These are phyloP conservation scores for Cheilosia vulpina DNA, from an alignment of 2,888 invertebrate genomes.

Conservation along the genomic window DNA sequence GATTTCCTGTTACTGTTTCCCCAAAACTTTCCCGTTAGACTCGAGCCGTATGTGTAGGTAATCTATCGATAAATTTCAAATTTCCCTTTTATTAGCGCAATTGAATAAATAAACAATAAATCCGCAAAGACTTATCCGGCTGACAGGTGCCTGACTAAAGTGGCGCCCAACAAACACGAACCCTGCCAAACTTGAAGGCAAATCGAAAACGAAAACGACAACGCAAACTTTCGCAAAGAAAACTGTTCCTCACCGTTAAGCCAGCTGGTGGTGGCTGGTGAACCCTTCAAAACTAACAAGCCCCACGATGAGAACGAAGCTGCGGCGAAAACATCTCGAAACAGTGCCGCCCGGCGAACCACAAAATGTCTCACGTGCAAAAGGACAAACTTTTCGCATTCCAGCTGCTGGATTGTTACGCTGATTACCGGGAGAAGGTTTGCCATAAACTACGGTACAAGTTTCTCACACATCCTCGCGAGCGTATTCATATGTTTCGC, in stretches of 20 bases:
- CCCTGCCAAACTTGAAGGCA: constrained; percentile 48
- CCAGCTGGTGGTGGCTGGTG: constrained; percentile 40
- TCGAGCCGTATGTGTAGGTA: constrained; percentile 5
- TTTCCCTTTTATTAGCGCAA: constrained; percentile 46
- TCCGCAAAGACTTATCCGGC: constrained; percentile 34
- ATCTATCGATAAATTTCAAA: constrained; percentile 60
- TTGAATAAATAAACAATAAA: constrained; percentile 69
- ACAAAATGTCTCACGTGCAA: constrained; percentile 63
- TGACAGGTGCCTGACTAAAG: constrained; percentile 57
- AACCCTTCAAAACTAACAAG: constrained; percentile 48
- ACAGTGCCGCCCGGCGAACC: constrained; percentile 25
- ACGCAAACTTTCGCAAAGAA: constrained; percentile 50
- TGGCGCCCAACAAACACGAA: constrained; percentile 48
- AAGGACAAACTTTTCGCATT: constrained; percentile 71
- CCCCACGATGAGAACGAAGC: background rate
- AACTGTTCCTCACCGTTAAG: constrained; percentile 50
- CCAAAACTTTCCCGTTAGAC: constrained; percentile 21
- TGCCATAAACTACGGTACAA: constrained; percentile 21
- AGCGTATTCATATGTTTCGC: constrained; percentile 34
- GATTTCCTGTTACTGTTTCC: background rate
- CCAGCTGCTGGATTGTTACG: constrained; percentile 40
- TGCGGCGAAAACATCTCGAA: background rate
- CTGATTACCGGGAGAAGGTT: constrained; percentile 23
- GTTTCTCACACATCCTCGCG: constrained; percentile 17
- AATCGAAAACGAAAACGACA: constrained; percentile 13